Percentiles rank a stretch among this genome's conserved stretches.
These are phyloP conservation scores for Serinus canaria DNA, from an alignment of 2,113 vertebrate genomes.

Conservation along the genomic window DNA sequence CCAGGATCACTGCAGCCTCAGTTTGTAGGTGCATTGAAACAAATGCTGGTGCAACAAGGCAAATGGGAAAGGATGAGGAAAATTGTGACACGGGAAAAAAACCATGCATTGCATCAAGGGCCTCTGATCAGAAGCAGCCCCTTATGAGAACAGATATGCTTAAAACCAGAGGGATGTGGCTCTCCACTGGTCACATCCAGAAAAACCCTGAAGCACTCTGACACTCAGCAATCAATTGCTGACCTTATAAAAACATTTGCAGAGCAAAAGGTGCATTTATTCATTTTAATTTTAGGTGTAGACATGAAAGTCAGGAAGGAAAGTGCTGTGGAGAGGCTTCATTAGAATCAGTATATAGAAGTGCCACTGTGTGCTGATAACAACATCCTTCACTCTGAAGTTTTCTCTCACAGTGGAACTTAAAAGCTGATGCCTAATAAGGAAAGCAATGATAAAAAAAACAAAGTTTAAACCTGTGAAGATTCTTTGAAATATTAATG, in stretches of 20 bases:
- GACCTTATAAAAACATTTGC: neutral
- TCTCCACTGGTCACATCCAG: neutral
- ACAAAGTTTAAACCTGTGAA: neutral
- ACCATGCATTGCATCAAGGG: neutral
- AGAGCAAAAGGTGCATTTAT: neutral
- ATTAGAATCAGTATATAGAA: neutral
- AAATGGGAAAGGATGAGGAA: neutral
- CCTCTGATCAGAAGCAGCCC: neutral
- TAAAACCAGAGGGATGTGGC: neutral
- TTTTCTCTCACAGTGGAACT: neutral
- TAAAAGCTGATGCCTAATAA: neutral
- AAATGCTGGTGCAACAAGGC: neutral
- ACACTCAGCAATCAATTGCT: neutral
- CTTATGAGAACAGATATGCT: neutral
- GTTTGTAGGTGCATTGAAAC: neutral
- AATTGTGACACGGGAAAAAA: neutral
- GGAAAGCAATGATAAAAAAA: neutral
- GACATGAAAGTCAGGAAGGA: neutral
- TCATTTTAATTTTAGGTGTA: neutral
- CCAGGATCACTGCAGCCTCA: neutral
- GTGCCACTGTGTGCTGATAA: neutral
- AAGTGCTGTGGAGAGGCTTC: neutral
- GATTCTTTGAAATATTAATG: conserved; percentile 1
- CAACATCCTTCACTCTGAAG: neutral
- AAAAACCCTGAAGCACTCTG: neutral